Base-by-base conservation (phyloP, 64 coral and sea anemone genomes). In the Hydrozoanthus tunicans region DNA sequence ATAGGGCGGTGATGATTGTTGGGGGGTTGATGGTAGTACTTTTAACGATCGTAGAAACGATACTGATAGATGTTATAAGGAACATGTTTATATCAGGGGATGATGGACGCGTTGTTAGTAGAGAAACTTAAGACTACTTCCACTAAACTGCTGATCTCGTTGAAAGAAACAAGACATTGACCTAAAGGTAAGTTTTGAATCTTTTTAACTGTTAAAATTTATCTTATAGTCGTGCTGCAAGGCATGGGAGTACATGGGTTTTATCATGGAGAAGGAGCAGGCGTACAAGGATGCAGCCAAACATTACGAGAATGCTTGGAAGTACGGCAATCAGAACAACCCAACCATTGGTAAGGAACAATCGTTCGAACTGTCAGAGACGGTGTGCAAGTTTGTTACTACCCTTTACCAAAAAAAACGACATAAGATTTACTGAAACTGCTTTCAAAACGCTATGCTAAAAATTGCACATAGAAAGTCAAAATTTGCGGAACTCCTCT, bases 211-310 rank as follows among this genome's bases (percentile, higher is more conserved):
- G 6, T 80, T 15, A 6, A n/a, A 77, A 60, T 61, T 79, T 62
- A 43, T 25, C 65, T 43, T 93, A 20, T 59, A 99, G 97, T 99
- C 97, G 5, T 99, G 97, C 70, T 99, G 97, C 55, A 99, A 99
- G 55, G 97, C 97, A 7, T 99, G 97, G 97, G 97, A 99, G 79
- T 99, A 99, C 72, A 96, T 99, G 94, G 97, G 97, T 24, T 99
- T 96, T 64, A 96, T 99, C 90, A 99, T 99, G 97, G 97, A 99
- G 78, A 99, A 99, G 67, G 97, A 99, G 73, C 97, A 99, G 79
- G 97, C 97, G 17, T 99, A 99, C 90, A 95, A 96, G 56, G 97
- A 99, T 84, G 97, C 97, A 60, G 97, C 97, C 26, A 95, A 86
- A 26, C 93, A 99, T 77, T 99, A 99, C 51, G 97, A 99, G 59